A percentile compares a stretch with the other conserved stretches of the same genome.
Evolutionary conservation across 2,888 invertebrate species (phyloP).

Genomic region (Nipponacmea schrenckii): DNA sequence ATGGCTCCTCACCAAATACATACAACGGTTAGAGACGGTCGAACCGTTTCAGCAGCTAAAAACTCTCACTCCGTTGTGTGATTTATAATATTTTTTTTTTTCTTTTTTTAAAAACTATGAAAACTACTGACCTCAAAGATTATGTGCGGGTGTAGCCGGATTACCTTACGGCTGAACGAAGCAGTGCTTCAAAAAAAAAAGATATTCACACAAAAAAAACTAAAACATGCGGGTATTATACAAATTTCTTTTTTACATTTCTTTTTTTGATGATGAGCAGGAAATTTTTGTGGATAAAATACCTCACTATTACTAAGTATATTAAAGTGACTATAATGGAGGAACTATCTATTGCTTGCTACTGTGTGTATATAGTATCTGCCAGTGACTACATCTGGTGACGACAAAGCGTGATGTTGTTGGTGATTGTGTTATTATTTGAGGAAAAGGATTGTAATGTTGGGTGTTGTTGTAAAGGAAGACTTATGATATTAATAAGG

Average conservation of each 20-base stretch:
- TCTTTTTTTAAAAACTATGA: neutral
- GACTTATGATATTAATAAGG: too few species aligned
- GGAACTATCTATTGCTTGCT: too few species aligned
- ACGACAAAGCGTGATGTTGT: too few species aligned
- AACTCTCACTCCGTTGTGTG: constrained; percentile 8
- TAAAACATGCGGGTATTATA: constrained; percentile 8
- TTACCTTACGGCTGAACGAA: constrained; percentile 5
- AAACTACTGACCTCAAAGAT: constrained; percentile 5
- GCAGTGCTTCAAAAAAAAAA: neutral
- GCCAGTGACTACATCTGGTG: too few species aligned
- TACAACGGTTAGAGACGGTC: neutral
- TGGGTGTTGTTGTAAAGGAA: too few species aligned
- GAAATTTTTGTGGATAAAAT: constrained; percentile 4
- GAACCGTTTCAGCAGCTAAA: constrained; percentile 7
- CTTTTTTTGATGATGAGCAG: neutral
- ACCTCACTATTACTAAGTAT: neutral
- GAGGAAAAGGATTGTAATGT: too few species aligned
- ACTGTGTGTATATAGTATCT: too few species aligned
- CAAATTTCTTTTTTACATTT: constrained; percentile 1
- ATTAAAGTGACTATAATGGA: too few species aligned
- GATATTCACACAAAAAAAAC: constrained; percentile 2
- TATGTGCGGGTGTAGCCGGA: constrained; percentile 6
- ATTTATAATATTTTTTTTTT: constrained; percentile 6
- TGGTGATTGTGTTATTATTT: too few species aligned
- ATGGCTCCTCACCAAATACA: constrained; percentile 7